Evolutionary conservation across 2,113 vertebrate species (phyloP), one percentile per base, ranked within the genome.

Genomic region (Pardalotus punctatus): DNA sequence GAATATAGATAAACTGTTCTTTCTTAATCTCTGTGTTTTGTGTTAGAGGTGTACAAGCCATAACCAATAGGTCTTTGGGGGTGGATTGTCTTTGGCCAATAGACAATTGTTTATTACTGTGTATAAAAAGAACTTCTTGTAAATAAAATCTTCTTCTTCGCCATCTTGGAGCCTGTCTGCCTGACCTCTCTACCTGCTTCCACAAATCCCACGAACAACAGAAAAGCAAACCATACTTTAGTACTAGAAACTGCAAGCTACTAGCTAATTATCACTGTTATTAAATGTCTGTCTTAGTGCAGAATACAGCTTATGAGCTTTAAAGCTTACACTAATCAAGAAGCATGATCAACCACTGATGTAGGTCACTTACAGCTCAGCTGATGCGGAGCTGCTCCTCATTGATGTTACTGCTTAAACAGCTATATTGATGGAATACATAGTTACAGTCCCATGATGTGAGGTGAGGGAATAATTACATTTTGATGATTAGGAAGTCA

Each of bases 311-410:
- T 97, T 96, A 97, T 27, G 56, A 88, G 96, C 83, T 95, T 97
- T 96, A 95, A 89, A 89, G 95, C 93, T 97, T 93, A 95, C 73
- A 77, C 90, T 96, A 94, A 96, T 94, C 81, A 96, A 97, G 94
- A 95, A 85, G 89, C 79, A 90, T 71, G 89, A 95, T 95, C 95
- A 82, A 42, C 70, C 48, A 60, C 67, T 83, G 71, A 96, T 93
- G 84, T 96, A 95, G 93, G 96, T 95, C 93, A 90, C 88, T 81
- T 61, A 62, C 8, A 94, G 89, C 88, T 89, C 84, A 82, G 74
- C 81, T 65, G 66, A 48, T 76, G 73, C 0, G 0, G 79, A 73
- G 80, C 77, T 89, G 48, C 23, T 54, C 60, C 62, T 89, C 50
- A 21, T 1, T 53, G 42, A 79, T 90, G 60, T 40, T 71, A 43